Percentiles rank a stretch among this genome's conserved stretches.
These are phyloP conservation scores for Amphiprion percula DNA, from an alignment of 2,113 vertebrate species.

Conservation along the genomic window DNA sequence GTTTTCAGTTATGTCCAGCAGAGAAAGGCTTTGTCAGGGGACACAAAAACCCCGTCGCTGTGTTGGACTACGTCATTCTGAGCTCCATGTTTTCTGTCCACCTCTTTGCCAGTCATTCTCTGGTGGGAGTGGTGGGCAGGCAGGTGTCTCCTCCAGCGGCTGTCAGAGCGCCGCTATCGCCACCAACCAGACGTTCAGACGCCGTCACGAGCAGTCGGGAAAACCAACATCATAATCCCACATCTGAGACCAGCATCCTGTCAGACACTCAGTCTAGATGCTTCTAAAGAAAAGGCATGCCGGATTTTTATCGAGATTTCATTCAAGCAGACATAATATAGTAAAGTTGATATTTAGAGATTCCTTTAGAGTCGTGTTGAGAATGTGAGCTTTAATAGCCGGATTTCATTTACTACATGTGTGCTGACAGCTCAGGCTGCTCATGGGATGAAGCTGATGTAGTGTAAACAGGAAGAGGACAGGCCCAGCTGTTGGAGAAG, in stretches of 20 bases:
- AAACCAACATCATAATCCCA: conserved; percentile 5
- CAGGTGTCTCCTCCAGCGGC: conserved; percentile 31
- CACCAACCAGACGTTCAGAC: not conserved
- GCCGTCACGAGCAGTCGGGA: not conserved
- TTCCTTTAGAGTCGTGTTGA: too few relatives aligned
- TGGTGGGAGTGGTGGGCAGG: conserved; percentile 4
- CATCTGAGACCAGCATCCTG: not conserved
- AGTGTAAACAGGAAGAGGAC: conserved; percentile 64
- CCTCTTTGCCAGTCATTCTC: not conserved
- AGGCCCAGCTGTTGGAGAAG: conserved; percentile 46
- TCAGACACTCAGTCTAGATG: not conserved
- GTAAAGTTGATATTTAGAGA: not conserved
- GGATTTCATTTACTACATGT: conserved; percentile 4
- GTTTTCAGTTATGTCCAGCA: not conserved
- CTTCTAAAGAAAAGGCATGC: not conserved
- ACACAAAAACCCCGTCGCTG: not conserved
- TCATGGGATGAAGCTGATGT: conserved; percentile 25
- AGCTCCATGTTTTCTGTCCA: not conserved
- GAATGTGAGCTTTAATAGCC: not conserved
- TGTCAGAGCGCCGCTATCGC: conserved; percentile 17
- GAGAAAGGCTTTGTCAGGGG: not conserved
- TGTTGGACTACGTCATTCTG: too few relatives aligned
- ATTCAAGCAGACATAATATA: not conserved
- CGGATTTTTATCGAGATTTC: not conserved
- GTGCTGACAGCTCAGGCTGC: not conserved